Evolutionary conservation across 2,113 vertebrate species (phyloP).

Genomic region (Rhinogobius similis): DNA sequence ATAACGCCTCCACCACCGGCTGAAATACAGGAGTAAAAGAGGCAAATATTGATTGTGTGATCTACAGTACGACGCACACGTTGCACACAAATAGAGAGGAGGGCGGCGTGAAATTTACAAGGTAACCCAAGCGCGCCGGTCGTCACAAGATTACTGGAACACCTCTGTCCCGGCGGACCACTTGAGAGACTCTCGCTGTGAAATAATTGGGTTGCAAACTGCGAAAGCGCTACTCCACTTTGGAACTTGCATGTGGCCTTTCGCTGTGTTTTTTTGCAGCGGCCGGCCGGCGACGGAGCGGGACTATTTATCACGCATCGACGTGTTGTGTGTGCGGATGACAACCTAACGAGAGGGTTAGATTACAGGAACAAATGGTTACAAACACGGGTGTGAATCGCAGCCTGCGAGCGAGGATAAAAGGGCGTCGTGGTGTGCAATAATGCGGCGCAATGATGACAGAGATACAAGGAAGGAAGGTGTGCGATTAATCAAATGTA

Average conservation of each 20-base stretch:
- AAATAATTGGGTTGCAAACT: slow-evolving; percentile 77
- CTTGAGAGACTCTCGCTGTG: slow-evolving; percentile 69
- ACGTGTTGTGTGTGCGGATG: slow-evolving; percentile 41
- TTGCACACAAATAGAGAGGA: slow-evolving; percentile 25
- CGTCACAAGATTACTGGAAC: slow-evolving; percentile 71
- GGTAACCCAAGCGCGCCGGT: slow-evolving; percentile 62
- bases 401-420: background rate
- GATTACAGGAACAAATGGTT: slow-evolving; percentile 20
- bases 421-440: background rate
- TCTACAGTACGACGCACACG: slow-evolving; percentile 46
- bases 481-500: background rate
- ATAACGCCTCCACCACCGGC: background rate
- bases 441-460: background rate
- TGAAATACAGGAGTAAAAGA: slow-evolving; percentile 24
- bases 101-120: slow-evolving; percentile 51
- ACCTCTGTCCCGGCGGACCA: slow-evolving; percentile 70
- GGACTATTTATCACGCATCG: slow-evolving; percentile 64
- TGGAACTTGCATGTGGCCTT: slow-evolving; percentile 60
- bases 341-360: slow-evolving; percentile 19
- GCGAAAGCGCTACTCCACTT: slow-evolving; percentile 60
- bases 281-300: slow-evolving; percentile 36
- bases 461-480: background rate
- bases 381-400: background rate
- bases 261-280: slow-evolving; percentile 60
- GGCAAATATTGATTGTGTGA: slow-evolving; percentile 56